phyloP scores from a whole-genome alignment of 2,113 vertebrate genomes.

The Xiphophorus hellerii region DNA sequence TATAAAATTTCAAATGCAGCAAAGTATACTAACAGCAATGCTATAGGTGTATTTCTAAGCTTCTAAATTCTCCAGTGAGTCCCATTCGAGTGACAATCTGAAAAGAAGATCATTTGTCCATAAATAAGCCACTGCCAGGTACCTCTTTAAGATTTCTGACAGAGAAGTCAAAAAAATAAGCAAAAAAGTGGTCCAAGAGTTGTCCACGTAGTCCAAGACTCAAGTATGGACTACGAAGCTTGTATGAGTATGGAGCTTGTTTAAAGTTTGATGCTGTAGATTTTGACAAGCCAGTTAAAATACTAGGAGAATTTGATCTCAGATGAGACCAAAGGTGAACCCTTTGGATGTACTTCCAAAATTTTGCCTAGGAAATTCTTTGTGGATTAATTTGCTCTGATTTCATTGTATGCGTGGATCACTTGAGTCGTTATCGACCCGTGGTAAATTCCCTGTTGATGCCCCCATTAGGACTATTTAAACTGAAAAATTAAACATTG shows the following conservation, averaged over 20 bases:
- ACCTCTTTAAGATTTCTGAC: too few relatives aligned
- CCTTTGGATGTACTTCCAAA: not conserved
- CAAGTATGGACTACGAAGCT: too few relatives aligned
- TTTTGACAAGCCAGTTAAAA: not conserved
- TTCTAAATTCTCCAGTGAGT: too few relatives aligned
- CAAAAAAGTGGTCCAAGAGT: not conserved
- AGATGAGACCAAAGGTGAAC: not conserved
- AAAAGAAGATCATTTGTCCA: not conserved
- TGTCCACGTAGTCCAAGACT: too few relatives aligned
- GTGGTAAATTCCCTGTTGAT: not conserved
- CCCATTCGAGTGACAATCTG: too few relatives aligned
- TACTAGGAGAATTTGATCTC: not conserved
- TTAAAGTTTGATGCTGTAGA: not conserved
- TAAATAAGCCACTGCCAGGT: not conserved
- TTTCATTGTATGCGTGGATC: not conserved
- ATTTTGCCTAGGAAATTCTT: not conserved
- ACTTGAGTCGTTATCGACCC: not conserved
- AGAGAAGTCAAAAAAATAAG: not conserved
- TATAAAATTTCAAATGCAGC: not conserved
- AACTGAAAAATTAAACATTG: not conserved
- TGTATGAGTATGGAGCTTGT: too few relatives aligned
- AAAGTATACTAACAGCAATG: too few relatives aligned
- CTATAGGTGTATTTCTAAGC: too few relatives aligned
- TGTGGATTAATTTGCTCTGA: not conserved
- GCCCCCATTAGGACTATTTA: not conserved